Conservation (phyloP, 1,140 invertebrate genomes). For the Agrilus planipennis region DNA sequence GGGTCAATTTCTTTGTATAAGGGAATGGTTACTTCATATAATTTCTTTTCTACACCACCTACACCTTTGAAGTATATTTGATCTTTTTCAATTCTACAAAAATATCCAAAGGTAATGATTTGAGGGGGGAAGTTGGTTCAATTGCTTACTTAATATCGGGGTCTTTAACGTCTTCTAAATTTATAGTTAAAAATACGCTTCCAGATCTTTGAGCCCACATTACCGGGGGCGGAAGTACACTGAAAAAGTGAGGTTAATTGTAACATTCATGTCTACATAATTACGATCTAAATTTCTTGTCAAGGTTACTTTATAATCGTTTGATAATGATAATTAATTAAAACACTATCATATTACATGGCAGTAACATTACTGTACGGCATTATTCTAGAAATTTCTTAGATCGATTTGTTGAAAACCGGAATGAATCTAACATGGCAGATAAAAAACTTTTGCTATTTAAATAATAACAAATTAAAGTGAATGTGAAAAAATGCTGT, state of each 20-base stretch:
- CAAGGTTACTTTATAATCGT: background rate
- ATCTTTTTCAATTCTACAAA: too few species aligned
- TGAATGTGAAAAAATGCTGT: background rate
- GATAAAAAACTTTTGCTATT: background rate
- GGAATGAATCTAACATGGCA: slow-evolving; percentile 4
- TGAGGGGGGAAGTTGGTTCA: background rate
- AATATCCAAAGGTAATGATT: background rate
- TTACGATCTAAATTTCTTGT: background rate
- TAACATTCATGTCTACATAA: background rate
- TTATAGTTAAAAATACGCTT: slow-evolving; percentile 74
- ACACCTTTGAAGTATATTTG: slow-evolving; percentile 74
- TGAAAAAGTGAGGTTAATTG: slow-evolving; percentile 12
- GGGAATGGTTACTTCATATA: slow-evolving; percentile 74
- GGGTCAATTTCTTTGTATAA: slow-evolving; percentile 71
- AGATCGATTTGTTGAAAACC: slow-evolving; percentile 7
- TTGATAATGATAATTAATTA: background rate
- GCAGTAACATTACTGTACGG: background rate
- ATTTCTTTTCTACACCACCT: slow-evolving; percentile 70
- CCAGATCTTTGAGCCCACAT: slow-evolving; percentile 83
- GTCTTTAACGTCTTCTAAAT: slow-evolving; percentile 79
- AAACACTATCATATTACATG: background rate
- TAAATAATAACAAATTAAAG: background rate
- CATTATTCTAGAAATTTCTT: slow-evolving; percentile 10
- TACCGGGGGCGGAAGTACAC: slow-evolving; percentile 57
- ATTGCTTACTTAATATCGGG: slow-evolving; percentile 56